Evolutionary conservation across 2,797 vertebrate species (phyloP), one percentile per base, ranked within the genome.

Genomic region (Heteromormyrus szaboi): DNA sequence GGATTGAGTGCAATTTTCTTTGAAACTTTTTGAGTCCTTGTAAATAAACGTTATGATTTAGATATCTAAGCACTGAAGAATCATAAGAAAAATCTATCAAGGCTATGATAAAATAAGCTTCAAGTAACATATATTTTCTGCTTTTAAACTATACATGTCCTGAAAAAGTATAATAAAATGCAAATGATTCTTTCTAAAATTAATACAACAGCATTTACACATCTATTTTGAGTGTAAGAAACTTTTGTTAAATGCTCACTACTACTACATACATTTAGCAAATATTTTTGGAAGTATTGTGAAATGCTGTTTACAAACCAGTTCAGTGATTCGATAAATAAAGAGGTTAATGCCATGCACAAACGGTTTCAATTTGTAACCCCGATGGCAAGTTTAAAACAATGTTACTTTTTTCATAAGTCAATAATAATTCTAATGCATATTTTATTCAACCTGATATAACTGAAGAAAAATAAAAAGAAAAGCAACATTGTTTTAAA

Each of bases 401-500:
- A 68, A 44, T 68, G 59, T 48, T 87, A 87, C 85, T 87, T 87
- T 68, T 87, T 25, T 14, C n/a, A 48, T 14, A 14, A 29, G 17
- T 48, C 9, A 48, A 41, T 22, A 12, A 22, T 25, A 41, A 87
- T 87, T 68, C 3, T 65, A 44, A 87, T 46, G 76, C 54, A 41
- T 22, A 76, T 51, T 88, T 51, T 19, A 76, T 81, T 81, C 41
- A 81, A 46, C 19, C 41, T 46, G 41, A 81, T 46, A 79, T 79
- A 46, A 79, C 12, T 79, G 8, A 81, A 44, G 9, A 81, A 11
- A 41, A 22, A 37, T 19, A 22, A 53, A 59, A 11, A 65, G 37
- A 25, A 62, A 81, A 83, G 88, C 41, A 88, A 84, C 88, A 56
- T 84, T 62, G 54, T 87, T 54, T 84, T 62, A 84, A 56, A 88